phyloP scores from a whole-genome alignment of 2,113 vertebrate species.

The Glareola pratincola region DNA sequence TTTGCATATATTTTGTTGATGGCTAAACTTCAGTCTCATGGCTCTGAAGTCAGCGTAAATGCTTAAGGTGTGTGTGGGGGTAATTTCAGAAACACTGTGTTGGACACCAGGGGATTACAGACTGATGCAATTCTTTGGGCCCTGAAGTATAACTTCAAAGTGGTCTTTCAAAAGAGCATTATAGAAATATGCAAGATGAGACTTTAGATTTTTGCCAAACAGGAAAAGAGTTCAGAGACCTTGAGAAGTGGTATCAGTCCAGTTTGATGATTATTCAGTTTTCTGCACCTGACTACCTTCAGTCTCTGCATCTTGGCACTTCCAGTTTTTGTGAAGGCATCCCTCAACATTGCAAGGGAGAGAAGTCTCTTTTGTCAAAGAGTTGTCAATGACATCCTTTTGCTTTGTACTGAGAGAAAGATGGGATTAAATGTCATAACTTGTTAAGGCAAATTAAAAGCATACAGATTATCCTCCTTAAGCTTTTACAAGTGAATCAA shows the following conservation, averaged over 20 bases:
- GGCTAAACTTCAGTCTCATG: neutral
- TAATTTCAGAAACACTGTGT: neutral
- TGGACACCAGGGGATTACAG: neutral
- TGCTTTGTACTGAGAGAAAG: neutral
- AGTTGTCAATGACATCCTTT: neutral
- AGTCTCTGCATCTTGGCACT: neutral
- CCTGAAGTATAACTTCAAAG: neutral
- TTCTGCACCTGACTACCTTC: neutral
- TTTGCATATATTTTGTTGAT: neutral
- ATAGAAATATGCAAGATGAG: neutral
- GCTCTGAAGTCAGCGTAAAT: neutral
- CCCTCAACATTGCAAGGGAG: neutral
- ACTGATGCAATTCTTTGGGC: neutral
- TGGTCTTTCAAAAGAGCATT: neutral
- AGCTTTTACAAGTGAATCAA: neutral
- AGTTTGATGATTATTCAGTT: neutral
- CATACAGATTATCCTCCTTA: neutral
- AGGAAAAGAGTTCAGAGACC: neutral
- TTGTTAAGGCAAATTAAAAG: neutral
- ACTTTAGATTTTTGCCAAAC: neutral
- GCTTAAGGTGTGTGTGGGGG: accelerated
- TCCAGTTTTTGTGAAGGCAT: neutral
- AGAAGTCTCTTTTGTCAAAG: neutral
- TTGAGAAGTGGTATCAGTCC: neutral
- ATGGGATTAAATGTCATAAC: neutral